A percentile compares a stretch with the other conserved stretches of the same genome.
Evolutionary conservation across 2,888 invertebrate genomes (phyloP).

Genomic region (Chrysotoxum bicinctum): DNA sequence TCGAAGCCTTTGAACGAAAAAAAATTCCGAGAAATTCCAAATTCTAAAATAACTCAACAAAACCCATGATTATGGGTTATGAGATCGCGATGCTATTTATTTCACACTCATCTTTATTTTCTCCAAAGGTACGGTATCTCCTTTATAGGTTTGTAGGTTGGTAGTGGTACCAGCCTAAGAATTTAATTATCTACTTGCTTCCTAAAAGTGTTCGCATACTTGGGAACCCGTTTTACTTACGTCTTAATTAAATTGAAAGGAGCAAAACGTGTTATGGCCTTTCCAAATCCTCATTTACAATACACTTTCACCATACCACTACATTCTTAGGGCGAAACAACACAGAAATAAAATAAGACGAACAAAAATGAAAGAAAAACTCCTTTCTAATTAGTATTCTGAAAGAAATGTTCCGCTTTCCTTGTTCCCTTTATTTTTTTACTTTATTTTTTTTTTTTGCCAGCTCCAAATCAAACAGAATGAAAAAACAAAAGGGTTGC

Average conservation of each 20-base stretch:
- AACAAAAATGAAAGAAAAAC: slow-evolving; percentile 22
- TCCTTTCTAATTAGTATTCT: slow-evolving; percentile 69
- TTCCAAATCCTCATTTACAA: slow-evolving; percentile 71
- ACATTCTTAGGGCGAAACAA: neutral
- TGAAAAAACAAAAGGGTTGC: slow-evolving; percentile 61
- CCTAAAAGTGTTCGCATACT: slow-evolving; percentile 68
- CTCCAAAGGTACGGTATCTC: neutral
- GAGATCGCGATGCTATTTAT: slow-evolving; percentile 29
- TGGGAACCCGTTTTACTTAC: slow-evolving; percentile 69
- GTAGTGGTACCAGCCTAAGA: slow-evolving; percentile 14
- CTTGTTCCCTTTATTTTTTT: slow-evolving; percentile 43
- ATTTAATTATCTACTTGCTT: slow-evolving; percentile 67
- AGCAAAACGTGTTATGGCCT: slow-evolving; percentile 71
- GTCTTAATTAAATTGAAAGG: slow-evolving; percentile 72
- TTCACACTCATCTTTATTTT: slow-evolving; percentile 15
- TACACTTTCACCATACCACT: slow-evolving; percentile 44
- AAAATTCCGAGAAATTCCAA: slow-evolving; percentile 2
- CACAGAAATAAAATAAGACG: neutral
- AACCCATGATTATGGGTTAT: slow-evolving; percentile 30
- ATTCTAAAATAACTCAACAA: slow-evolving; percentile 35
- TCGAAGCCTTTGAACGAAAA: slow-evolving; percentile 14
- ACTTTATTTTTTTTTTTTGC: neutral
- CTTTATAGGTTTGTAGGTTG: neutral
- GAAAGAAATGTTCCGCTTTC: slow-evolving; percentile 59
- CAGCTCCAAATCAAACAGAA: slow-evolving; percentile 65